Evolutionary conservation across 2,797 vertebrate species (phyloP), one percentile per base, ranked within the genome.

Genomic region (Cetoscarus ocellatus): DNA sequence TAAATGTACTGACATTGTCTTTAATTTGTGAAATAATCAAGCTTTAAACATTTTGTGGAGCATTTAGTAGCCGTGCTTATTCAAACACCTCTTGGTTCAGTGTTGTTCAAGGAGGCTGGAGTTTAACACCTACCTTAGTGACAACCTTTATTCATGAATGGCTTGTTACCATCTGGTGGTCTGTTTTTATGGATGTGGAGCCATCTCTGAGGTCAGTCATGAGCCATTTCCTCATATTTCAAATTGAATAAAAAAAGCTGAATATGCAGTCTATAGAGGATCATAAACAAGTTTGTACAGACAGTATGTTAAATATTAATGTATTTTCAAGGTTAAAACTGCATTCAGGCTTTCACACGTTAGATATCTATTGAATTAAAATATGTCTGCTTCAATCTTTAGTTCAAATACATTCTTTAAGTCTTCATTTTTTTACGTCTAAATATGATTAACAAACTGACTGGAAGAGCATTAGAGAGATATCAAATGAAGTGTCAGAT

Each of bases 401-500:
- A 53, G 6, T 64, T 60, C 45, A 17, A 44, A 2, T 72, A 45
- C 27, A 34, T 57, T 55, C 40, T 1, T 27, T 49, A 49, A 36
- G 11, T 55, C 18, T 56, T 1, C 12, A 47, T 51, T 39, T 48
- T 44, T 61, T 14, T 13, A 14, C n/a, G 56, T 19, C 13, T 56
- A 35, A 40, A 73, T 15, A 57, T 53, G 74, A 82, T 82, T 75
- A 79, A 61, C 67, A 75, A 6, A 10, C 15, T 8, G 19, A 58
- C 44, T 35, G 49, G 51, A 52, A 43, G 39, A 75, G 53, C 19
- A 54, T 61, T 15, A 61, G 54, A 68, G 42, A 73, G 55, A 67
- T 77, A 67, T 77, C 57, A 84, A 79, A 87, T 36, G 36, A 68
- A 74, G 67, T 58, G 58, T 85, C 49, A 75, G 39, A 74, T 48